Evolutionary conservation across 2,797 vertebrate genomes (phyloP), one percentile per base, ranked within the genome.

Genomic region (Sebastes oblongus): DNA sequence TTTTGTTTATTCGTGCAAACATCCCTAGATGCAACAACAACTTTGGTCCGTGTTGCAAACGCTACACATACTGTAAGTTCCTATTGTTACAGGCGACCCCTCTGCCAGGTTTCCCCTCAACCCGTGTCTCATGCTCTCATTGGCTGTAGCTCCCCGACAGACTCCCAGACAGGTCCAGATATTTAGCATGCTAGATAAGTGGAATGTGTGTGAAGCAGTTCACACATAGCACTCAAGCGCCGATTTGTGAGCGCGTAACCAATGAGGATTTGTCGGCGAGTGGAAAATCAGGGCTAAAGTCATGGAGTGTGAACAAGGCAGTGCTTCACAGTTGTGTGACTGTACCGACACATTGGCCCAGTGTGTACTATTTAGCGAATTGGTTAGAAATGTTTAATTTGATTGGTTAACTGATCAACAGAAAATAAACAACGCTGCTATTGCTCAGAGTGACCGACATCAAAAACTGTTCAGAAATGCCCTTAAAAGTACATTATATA

Each of bases 221-320:
- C 42, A 46, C 16, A 46, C 42, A 46, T 42, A 42, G 0, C 6
- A 0, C 39, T 16, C 16, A 16, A 46, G 16, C 42, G 16, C 42
- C 42, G 42, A 46, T 46, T 46, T 52, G 50, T 52, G 50, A 52
- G 18, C 8, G 50, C 6, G 4, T 46, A 46, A 46, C 16, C 42
- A 46, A 46, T 46, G 3, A 0, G 42, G 8, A 52, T 52, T 52
- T 52, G 18, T n/a, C 1, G 8, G 18, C 50, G 18, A 52, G 20
- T 50, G 18, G 50, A n/a, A 52, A 20, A 52, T 52, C 50, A 52
- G 50, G 50, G 8, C 2, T n/a, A 9, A 52, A 52, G 8, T n/a
- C 18, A 52, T 46, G 42, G 4, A 52, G 18, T 52, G 25, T 29
- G 56, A 29, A 59, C 56, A 29, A 27, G 55, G 56, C 56, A 59